These are phyloP conservation scores for Lasius fuliginosus DNA, from an alignment of 2,888 invertebrate genomes.

Conservation along the genomic window DNA sequence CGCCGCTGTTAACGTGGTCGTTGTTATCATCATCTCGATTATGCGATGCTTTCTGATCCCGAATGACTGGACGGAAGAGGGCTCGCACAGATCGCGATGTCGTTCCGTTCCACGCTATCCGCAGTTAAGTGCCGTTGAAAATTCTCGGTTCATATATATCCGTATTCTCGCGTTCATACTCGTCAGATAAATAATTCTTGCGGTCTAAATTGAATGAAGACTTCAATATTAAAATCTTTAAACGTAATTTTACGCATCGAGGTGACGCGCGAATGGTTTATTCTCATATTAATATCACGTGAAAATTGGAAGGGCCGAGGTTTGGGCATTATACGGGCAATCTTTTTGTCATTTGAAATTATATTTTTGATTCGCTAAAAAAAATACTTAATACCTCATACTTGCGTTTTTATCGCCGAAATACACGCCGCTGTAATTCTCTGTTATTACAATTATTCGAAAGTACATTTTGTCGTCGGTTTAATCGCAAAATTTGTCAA, in stretches of 20 bases:
- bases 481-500: conserved; percentile 40
- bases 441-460: conserved; percentile 43
- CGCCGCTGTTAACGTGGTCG: conserved; percentile 63
- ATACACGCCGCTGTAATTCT: conserved; percentile 15
- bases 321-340: conserved; percentile 50
- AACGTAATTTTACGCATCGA: not conserved
- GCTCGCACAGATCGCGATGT: conserved; percentile 75
- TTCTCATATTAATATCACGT: not conserved
- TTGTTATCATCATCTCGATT: conserved; percentile 67
- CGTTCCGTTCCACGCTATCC: conserved; percentile 71
- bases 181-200: conserved; percentile 22
- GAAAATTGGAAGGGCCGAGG: conserved; percentile 67
- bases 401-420: conserved; percentile 18
- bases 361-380: conserved; percentile 40
- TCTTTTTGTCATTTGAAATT: not conserved
- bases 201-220: conserved; percentile 3
- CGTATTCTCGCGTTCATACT: not conserved
- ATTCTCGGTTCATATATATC: not conserved
- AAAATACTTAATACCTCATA: conserved; percentile 41
- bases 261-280: not conserved
- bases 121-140: conserved; percentile 39
- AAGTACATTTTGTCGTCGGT: conserved; percentile 40
- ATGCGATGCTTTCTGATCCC: conserved; percentile 70
- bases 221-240: not conserved
- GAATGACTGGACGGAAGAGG: conserved; percentile 80